Evolutionary conservation across 2,888 invertebrate species (phyloP), one percentile per base, ranked within the genome.

Genomic region (Caenorhabditis angaria): DNA sequence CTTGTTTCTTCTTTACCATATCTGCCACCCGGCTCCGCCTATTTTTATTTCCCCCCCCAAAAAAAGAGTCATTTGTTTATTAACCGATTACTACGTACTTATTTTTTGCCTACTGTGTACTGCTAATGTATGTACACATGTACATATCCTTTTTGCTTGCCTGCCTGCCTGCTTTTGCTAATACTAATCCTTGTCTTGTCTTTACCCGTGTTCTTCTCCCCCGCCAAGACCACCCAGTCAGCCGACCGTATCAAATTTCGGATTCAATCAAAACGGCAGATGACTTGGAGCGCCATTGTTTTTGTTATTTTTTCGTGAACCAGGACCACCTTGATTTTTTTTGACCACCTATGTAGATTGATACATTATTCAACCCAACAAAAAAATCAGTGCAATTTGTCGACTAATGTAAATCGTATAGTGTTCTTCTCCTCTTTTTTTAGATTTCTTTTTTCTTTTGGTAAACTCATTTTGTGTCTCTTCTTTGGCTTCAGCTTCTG

Each of bases 211-310:
- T 14, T 3, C 41, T 3, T 18, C 14, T 18, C 3, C 18, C 41
- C 41, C 41, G 41, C 41, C 41, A 41, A n/a, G n/a, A n/a, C n/a
- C n/a, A n/a, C n/a, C n/a, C n/a, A n/a, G n/a, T n/a, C 41, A 41
- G 41, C 41, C 41, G 41, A 41, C 41, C 41, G 41, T 41, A 41
- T 41, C 41, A 41, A 41, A 41, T 41, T 41, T 41, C 41, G 41
- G n/a, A n/a, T n/a, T n/a, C n/a, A n/a, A 6, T 5, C 32, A 18
- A 5, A 41, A 41, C 41, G 41, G 41, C 41, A 41, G 41, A 41
- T 41, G 41, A 41, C 41, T n/a, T n/a, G n/a, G n/a, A n/a, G n/a
- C 41, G 41, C 14, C 10, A n/a, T n/a, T n/a, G n/a, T n/a, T 41
- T 41, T 41, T 41, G 41, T 41, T 41, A 18, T 41, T 41, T 6